A percentile compares a stretch with the other conserved stretches of the same genome.
Evolutionary conservation across 1,140 invertebrate species (phyloP).

Genomic region (Ctenoplectra terminalis): DNA sequence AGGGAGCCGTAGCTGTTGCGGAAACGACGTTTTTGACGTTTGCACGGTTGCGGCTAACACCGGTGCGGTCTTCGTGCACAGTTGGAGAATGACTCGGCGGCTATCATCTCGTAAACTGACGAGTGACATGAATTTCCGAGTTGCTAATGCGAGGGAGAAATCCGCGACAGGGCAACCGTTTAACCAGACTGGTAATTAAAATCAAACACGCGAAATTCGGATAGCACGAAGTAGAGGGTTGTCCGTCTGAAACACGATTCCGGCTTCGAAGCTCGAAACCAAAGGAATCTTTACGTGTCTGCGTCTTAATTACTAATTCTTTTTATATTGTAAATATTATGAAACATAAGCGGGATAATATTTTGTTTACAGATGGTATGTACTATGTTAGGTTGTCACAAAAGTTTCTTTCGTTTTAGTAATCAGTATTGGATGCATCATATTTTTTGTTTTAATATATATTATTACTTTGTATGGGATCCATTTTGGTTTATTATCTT

Average conservation of each 20-base stretch:
- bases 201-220: conserved; percentile 41
- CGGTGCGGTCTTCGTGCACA: conserved; percentile 33
- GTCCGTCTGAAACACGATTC: background rate
- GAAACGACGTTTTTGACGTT: conserved; percentile 49
- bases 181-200: conserved; percentile 42
- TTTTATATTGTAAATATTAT: no score
- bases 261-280: no score
- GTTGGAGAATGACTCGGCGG: conserved; percentile 45
- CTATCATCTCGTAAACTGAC: conserved; percentile 45
- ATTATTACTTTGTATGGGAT: no score
- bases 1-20: conserved; percentile 34
- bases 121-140: conserved; percentile 47
- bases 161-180: conserved; percentile 29
- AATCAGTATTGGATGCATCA: no score
- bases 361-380: no score
- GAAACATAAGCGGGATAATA: no score
- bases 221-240: background rate
- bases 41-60: conserved; percentile 36
- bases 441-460: no score
- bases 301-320: no score
- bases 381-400: no score
- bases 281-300: no score
- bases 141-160: conserved; percentile 21
- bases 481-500: no score
- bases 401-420: no score